Evolutionary conservation across 92 coral and sea anemone species (phyloP), one percentile per base, ranked within the genome.

Genomic region (Zoanthus solanderi): DNA sequence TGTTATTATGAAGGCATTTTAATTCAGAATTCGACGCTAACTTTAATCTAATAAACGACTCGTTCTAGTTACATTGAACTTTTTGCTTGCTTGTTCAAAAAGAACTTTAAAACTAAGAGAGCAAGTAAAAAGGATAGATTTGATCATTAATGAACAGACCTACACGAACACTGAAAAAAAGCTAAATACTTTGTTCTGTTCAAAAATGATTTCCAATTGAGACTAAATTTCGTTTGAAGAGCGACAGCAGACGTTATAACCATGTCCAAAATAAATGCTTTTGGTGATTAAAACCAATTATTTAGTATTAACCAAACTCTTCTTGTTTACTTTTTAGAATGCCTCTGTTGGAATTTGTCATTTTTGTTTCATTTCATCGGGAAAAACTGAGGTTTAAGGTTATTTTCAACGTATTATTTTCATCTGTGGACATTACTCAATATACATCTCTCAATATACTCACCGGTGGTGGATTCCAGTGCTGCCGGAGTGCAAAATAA

Each of bases 321-420:
- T 28, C 9, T 18, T 79, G 56, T 81, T 81, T 81, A 67, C 75
- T 37, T 18, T 81, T 15, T 17, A 65, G 58, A 75, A 0, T 45
- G 75, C 30, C 85, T 23, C 60, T 66, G 46, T 23, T 32, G 76
- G 76, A 81, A 81, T 81, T 81, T 71, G 45, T 81, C 28, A 32
- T 15, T 81, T 37, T 81, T 45, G 9, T 45, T 32, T 60, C 71
- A 2, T 32, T 23, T 34, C 52, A 79, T 60, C n/a, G n/a, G n/a
- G 53, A 14, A n/a, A 9, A 16, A 42, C 42, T 34, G 32, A 37
- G 29, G 34, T 12, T 12, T 44, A 23, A 2, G 4, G 18, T 53
- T 29, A 3, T n/a, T 12, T 52, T 34, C 13, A 42, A 4, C 31
- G 18, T 5, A 18, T 2, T 77, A 28, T 7, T 37, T 37, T 37